phyloP scores from a whole-genome alignment of 2,888 invertebrate genomes.

The Notodonta ziczac region DNA sequence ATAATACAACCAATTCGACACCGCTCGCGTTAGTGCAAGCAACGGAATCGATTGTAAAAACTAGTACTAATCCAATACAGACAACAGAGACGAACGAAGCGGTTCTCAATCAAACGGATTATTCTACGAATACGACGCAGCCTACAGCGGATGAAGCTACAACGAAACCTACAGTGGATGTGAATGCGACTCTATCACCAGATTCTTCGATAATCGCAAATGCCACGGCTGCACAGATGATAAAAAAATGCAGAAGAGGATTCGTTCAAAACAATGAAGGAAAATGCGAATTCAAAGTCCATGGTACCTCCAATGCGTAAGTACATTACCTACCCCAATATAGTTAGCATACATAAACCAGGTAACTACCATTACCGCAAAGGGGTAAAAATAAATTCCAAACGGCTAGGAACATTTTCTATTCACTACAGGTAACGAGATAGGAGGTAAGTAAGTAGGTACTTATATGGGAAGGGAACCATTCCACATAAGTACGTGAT shows the following conservation, averaged over 20 bases:
- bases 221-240: constrained; percentile 18
- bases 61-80: constrained; percentile 31
- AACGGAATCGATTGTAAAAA: constrained; percentile 33
- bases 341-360: no score
- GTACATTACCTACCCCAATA: constrained; percentile 32
- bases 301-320: constrained; percentile 73
- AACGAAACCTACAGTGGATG: constrained; percentile 12
- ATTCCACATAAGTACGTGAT: no score
- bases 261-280: constrained; percentile 69
- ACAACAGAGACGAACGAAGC: constrained; percentile 29
- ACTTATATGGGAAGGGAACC: no score
- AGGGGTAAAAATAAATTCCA: no score
- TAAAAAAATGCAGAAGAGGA: constrained; percentile 67
- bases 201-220: constrained; percentile 25
- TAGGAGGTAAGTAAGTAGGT: no score
- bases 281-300: constrained; percentile 69
- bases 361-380: no score
- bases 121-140: constrained; percentile 13
- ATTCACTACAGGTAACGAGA: no score
- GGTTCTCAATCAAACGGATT: constrained; percentile 17
- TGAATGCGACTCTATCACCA: constrained; percentile 20
- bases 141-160: constrained; percentile 25
- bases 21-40: constrained; percentile 32
- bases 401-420: no score
- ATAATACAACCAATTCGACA: constrained; percentile 46